phyloP scores from a whole-genome alignment of 2,113 vertebrate genomes.

The Noturus placidus region DNA sequence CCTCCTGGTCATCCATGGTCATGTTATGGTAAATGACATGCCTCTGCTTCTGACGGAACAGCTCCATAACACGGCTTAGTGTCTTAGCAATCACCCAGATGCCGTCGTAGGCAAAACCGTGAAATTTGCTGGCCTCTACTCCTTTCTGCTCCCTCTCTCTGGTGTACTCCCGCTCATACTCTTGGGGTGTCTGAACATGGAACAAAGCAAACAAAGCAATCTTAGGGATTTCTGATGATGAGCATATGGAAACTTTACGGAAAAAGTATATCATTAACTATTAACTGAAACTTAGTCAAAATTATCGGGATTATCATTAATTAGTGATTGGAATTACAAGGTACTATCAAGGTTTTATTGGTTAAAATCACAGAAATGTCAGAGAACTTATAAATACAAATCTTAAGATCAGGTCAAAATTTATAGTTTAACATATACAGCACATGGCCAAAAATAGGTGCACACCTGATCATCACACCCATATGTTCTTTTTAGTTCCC shows the following conservation, averaged over 20 bases:
- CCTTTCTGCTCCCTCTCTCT: conserved; percentile 84
- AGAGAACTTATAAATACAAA: background rate
- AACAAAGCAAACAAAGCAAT: conserved; percentile 12
- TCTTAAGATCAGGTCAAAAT: background rate
- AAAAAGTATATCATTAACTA: background rate
- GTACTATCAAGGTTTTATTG: background rate
- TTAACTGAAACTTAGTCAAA: background rate
- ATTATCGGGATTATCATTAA: background rate
- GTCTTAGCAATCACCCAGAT: conserved; percentile 99
- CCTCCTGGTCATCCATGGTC: conserved; percentile 90
- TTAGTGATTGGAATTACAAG: background rate
- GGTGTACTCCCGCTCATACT: conserved; percentile 94
- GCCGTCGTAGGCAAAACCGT: conserved; percentile 96
- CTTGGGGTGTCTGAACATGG: conserved; percentile 85
- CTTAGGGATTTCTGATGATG: background rate
- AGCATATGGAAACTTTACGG: background rate
- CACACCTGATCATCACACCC: background rate
- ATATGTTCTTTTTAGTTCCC: background rate
- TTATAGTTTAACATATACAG: background rate
- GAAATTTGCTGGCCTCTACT: conserved; percentile 95
- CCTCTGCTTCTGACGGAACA: conserved; percentile 80
- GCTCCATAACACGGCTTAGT: conserved; percentile 88
- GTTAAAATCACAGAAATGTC: background rate
- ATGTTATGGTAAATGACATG: conserved; percentile 89
- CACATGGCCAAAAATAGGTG: background rate